phyloP scores from a whole-genome alignment of 2,113 vertebrate genomes.

The Bettongia penicillata region DNA sequence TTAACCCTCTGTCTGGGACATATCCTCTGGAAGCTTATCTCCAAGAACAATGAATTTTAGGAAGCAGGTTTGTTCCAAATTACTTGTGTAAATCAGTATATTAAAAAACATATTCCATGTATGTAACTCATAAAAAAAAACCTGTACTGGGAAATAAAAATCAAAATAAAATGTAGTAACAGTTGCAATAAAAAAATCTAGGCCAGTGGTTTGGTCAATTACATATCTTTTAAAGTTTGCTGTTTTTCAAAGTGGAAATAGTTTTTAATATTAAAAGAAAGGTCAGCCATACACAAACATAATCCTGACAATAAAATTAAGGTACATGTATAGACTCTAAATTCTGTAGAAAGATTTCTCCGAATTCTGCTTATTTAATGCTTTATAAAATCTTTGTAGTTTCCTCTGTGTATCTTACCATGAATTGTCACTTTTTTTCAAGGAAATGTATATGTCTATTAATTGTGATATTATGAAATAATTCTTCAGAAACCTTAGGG shows the following conservation, averaged over 20 bases:
- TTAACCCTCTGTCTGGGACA: constrained; percentile 77
- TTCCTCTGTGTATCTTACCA: constrained; percentile 74
- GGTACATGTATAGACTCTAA: neutral
- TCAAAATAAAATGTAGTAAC: constrained; percentile 52
- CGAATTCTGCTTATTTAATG: constrained; percentile 28
- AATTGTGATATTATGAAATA: constrained; percentile 59
- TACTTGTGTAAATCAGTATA: neutral
- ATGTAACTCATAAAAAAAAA: constrained; percentile 50
- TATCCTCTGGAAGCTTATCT: constrained; percentile 70
- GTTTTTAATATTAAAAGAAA: constrained; percentile 59
- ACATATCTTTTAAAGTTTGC: constrained; percentile 68
- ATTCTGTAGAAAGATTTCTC: neutral
- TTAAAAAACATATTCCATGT: constrained; percentile 57
- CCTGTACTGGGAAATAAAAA: constrained; percentile 52
- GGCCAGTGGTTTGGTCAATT: constrained; percentile 58
- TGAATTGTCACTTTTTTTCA: constrained; percentile 68
- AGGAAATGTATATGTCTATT: constrained; percentile 59
- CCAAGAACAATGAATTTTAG: constrained; percentile 58
- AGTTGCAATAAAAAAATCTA: constrained; percentile 47
- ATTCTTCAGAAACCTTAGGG: constrained; percentile 62
- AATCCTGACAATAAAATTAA: constrained; percentile 45
- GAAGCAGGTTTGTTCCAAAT: constrained; percentile 23
- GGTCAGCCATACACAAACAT: constrained; percentile 37
- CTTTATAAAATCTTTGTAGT: constrained; percentile 61
- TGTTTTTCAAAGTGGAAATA: constrained; percentile 69